Conservation (phyloP, 2,888 invertebrate genomes). For the Alloplasta piceator region DNA sequence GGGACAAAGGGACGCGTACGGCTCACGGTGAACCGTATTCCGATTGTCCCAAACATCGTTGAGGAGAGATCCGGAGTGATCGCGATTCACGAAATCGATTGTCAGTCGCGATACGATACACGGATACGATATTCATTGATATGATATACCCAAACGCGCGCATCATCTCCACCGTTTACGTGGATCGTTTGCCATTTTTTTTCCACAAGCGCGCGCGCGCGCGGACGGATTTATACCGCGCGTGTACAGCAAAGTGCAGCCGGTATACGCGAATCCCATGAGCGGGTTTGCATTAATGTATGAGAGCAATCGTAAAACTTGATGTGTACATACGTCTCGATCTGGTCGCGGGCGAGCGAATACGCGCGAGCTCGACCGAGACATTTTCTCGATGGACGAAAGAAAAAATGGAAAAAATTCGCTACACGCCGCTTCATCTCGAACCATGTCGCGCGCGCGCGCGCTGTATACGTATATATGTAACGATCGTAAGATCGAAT, state of each 20-base stretch:
- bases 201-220: slow-evolving; percentile 17
- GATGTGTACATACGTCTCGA: slow-evolving; percentile 82
- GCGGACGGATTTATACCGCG: slow-evolving; percentile 9
- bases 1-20: no score
- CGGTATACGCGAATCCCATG: slow-evolving; percentile 45
- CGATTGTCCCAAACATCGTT: no score
- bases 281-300: slow-evolving; percentile 82
- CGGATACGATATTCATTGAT: no score
- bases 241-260: slow-evolving; percentile 22
- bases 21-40: no score
- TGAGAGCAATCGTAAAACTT: slow-evolving; percentile 82
- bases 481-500: slow-evolving; percentile 4
- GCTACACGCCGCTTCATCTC: slow-evolving; percentile 65
- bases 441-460: slow-evolving; percentile 28
- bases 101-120: no score
- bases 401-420: slow-evolving; percentile 55
- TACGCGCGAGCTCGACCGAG: slow-evolving; percentile 35
- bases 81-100: no score
- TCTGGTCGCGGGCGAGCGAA: slow-evolving; percentile 70
- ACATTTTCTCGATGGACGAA: slow-evolving; percentile 75
- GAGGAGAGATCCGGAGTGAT: no score
- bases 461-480: slow-evolving; percentile 4
- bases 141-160: no score
- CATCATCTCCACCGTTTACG: no score
- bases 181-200: neutral